A percentile compares a stretch with the other conserved stretches of the same genome.
Conservation (phyloP, 2,113 vertebrate species). For the Glaucomys volans region DNA sequence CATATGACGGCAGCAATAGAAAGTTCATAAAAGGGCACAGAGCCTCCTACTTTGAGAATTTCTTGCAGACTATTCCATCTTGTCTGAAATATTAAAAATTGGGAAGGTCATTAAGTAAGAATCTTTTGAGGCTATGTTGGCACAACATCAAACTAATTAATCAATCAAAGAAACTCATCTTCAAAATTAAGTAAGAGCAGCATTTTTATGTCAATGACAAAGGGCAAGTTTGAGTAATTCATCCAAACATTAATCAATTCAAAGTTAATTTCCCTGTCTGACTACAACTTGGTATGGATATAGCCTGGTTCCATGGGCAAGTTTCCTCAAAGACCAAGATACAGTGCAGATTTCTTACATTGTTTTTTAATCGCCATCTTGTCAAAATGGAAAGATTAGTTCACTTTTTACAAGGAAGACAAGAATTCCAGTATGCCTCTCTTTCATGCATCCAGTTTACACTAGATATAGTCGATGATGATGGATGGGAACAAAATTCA, state of each 20-base stretch:
- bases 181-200: slow-evolving; percentile 62
- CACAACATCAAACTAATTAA: slow-evolving; percentile 2
- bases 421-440: neutral
- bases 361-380: slow-evolving; percentile 19
- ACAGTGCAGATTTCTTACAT: neutral
- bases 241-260: slow-evolving; percentile 53
- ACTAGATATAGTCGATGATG: neutral
- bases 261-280: slow-evolving; percentile 48
- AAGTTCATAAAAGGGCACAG: neutral
- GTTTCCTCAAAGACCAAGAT: slow-evolving; percentile 17
- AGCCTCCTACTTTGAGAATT: neutral
- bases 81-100: neutral
- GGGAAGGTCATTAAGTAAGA: slow-evolving; percentile 26
- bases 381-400: neutral
- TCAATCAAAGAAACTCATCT: slow-evolving; percentile 48
- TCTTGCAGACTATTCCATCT: neutral
- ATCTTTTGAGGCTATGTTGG: slow-evolving; percentile 11
- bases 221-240: slow-evolving; percentile 59
- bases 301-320: neutral
- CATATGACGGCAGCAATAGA: neutral
- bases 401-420: neutral
- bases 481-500: neutral
- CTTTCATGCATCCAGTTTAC: neutral
- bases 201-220: slow-evolving; percentile 60
- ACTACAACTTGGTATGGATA: neutral